Evolutionary conservation across 2,797 vertebrate genomes (phyloP), one percentile per base, ranked within the genome.

Genomic region (Xiphorhynchus erythropygius): DNA sequence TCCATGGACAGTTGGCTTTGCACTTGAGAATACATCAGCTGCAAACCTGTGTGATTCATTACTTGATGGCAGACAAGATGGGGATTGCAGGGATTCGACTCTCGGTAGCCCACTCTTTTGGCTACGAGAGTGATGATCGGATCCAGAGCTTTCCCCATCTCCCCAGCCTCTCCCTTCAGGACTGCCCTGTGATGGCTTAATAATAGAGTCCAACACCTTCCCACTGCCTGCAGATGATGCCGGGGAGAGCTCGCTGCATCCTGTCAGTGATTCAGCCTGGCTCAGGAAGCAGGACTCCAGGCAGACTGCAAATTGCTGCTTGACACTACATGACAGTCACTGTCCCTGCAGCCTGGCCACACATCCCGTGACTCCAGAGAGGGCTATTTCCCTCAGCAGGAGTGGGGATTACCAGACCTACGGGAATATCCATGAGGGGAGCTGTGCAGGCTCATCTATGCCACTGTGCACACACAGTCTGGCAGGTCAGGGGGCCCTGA

Each of bases 401-500:
- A 56, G 4, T 0, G 37, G 56, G 30, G 7, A 35, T 18, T 47
- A 11, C 42, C 0, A 0, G 0, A 12, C 12, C 44, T 33, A 46
- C 1, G 4, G 32, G 39, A 30, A 6, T 11, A 14, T 35, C 30
- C 6, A 0, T 19, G 33, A 19, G 30, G 30, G 14, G 27, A 57
- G 33, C 13, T 16, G 28, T 32, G 65, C 57, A 70, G 37, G 21
- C 30, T 30, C 28, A 4, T 65, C 37, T 6, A 13, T 39, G 27
- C 27, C n/a, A 42, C 11, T 3, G 2, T 8, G 46, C 11, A 19
- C 21, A 0, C 7, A 16, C 9, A 23, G 28, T 8, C 23, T 28
- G 37, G 11, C 19, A 18, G 60, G 16, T 13, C 12, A 37, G 5
- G 70, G 10, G 17, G n/a, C 5, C 8, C 6, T 0, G 9, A 13